These are phyloP conservation scores for Distichodus sexfasciatus DNA, from an alignment of 2,797 vertebrate species.

Conservation along the genomic window DNA sequence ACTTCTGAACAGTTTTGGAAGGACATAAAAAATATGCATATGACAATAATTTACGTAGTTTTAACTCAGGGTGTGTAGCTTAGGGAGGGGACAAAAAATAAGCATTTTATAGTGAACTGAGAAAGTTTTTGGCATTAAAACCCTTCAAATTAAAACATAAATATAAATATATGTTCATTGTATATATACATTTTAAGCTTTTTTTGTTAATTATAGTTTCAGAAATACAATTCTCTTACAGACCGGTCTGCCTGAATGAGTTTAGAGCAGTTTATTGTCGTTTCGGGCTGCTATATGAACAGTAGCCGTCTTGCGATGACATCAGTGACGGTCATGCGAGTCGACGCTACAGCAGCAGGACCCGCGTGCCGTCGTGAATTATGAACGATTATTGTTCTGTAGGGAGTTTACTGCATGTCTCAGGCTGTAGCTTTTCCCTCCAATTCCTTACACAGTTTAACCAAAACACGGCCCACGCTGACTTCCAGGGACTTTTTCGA, in stretches of 20 bases:
- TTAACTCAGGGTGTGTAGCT: too few species aligned
- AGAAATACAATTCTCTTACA: too few species aligned
- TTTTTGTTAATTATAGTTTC: too few species aligned
- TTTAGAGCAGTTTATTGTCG: neutral
- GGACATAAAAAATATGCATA: too few species aligned
- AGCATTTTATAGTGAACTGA: too few species aligned
- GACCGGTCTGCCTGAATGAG: neutral
- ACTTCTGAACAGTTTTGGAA: neutral
- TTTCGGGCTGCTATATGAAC: neutral
- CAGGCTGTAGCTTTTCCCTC: conserved; percentile 61
- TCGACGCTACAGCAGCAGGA: conserved; percentile 62
- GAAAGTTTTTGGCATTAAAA: too few species aligned
- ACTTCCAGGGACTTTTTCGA: conserved; percentile 15
- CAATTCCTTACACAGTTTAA: conserved; percentile 80
- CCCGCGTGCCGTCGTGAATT: conserved; percentile 72
- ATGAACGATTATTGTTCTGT: conserved; percentile 64
- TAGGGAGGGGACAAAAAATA: too few species aligned
- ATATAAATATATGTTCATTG: too few species aligned
- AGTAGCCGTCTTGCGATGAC: conserved; percentile 50
- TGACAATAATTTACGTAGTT: too few species aligned
- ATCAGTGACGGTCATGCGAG: conserved; percentile 69
- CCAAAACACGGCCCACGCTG: conserved; percentile 68
- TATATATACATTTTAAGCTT: too few species aligned
- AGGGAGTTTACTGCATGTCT: conserved; percentile 69
- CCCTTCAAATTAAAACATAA: too few species aligned